These are phyloP conservation scores for Pelusios castaneus DNA, from an alignment of 2,113 vertebrate species.

Conservation along the genomic window DNA sequence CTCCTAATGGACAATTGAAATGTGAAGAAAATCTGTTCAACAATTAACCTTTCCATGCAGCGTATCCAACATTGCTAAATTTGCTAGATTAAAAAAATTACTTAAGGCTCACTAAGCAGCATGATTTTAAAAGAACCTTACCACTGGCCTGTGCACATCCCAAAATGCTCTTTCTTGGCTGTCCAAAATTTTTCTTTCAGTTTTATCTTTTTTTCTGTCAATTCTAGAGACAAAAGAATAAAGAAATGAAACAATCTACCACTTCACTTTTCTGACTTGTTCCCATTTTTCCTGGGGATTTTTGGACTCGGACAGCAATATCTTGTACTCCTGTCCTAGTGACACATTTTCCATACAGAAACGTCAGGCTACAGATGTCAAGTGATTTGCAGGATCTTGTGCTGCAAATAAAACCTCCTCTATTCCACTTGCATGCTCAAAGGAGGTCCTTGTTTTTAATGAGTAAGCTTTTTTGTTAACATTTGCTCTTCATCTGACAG, in stretches of 20 bases:
- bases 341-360: background rate
- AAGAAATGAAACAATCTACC: background rate
- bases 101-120: background rate
- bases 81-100: background rate
- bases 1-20: too few relatives aligned
- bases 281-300: background rate
- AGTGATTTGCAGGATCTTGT: background rate
- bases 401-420: background rate
- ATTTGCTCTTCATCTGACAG: background rate
- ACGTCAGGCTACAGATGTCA: rapidly evolving
- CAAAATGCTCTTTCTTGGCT: constrained; percentile 98
- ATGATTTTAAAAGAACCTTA: constrained; percentile 73
- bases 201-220: constrained; percentile 97
- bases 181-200: constrained; percentile 96
- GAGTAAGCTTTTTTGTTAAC: background rate
- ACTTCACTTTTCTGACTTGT: background rate
- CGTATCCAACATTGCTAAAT: background rate
- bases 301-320: background rate
- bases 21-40: rapidly evolving
- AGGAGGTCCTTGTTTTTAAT: background rate
- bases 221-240: constrained; percentile 81
- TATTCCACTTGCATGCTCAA: background rate
- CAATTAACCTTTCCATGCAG: background rate
- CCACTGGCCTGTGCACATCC: constrained; percentile 97
- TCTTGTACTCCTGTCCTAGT: background rate